These are phyloP conservation scores for Morelia viridis DNA, from an alignment of 2,797 vertebrate genomes.

Conservation along the genomic window DNA sequence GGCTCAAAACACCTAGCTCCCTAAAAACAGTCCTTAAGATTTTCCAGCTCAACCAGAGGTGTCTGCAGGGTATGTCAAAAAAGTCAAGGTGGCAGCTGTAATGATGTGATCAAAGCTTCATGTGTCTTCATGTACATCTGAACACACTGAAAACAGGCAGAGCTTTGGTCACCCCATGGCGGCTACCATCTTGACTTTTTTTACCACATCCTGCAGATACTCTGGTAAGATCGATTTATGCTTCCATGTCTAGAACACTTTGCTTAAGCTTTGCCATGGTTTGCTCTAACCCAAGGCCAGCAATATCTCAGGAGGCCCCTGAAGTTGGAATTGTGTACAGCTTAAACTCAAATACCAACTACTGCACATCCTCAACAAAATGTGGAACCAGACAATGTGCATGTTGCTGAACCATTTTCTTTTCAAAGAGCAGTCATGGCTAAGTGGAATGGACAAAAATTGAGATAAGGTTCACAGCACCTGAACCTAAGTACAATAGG, in stretches of 20 bases:
- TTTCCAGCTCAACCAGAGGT: neutral
- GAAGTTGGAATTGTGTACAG: neutral
- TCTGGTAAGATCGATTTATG: no score
- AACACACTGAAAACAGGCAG: no score
- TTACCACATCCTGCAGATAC: no score
- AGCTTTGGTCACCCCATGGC: no score
- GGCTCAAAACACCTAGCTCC: neutral
- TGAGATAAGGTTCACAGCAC: neutral
- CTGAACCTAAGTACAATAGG: neutral
- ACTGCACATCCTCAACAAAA: neutral
- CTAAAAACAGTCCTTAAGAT: neutral
- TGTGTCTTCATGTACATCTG: no score
- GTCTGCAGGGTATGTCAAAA: neutral
- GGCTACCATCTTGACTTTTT: no score
- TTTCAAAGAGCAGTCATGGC: neutral
- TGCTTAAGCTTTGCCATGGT: neutral
- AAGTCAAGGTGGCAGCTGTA: neutral
- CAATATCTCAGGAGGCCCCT: neutral
- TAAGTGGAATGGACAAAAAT: neutral
- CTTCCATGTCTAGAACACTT: neutral
- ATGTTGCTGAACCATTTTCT: neutral
- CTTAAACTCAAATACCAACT: neutral
- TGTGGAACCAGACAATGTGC: neutral
- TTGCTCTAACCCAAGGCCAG: neutral
- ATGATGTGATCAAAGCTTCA: neutral